These are phyloP conservation scores for Typhlomys cinereus DNA, from an alignment of 2,113 vertebrate species.

Conservation along the genomic window DNA sequence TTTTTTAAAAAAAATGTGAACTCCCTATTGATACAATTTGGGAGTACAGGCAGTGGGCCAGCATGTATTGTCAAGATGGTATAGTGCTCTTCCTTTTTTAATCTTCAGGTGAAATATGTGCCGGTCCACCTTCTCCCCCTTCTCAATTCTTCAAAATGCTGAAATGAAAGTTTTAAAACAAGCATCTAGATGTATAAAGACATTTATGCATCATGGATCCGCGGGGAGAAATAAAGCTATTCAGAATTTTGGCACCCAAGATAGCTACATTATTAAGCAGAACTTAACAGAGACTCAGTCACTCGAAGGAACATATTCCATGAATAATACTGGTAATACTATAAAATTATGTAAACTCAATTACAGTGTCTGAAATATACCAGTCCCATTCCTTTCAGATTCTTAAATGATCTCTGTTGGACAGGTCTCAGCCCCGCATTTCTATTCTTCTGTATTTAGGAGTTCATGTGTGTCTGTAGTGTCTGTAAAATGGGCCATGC, in stretches of 20 bases:
- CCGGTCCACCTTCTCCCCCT: background rate
- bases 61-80: background rate
- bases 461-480: background rate
- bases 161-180: background rate
- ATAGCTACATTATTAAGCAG: background rate
- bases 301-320: too few relatives aligned
- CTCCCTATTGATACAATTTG: background rate
- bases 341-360: background rate
- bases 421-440: background rate
- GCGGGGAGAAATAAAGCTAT: background rate
- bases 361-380: too few relatives aligned
- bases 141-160: background rate
- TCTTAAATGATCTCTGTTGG: background rate
- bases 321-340: too few relatives aligned
- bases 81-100: background rate
- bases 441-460: rapidly evolving
- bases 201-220: background rate
- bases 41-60: background rate
- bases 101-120: background rate
- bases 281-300: background rate
- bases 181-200: background rate
- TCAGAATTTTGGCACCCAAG: background rate
- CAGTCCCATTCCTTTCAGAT: background rate
- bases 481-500: background rate
- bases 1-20: background rate